Conservation (phyloP, 2,888 invertebrate genomes). For the Pecten maximus region DNA sequence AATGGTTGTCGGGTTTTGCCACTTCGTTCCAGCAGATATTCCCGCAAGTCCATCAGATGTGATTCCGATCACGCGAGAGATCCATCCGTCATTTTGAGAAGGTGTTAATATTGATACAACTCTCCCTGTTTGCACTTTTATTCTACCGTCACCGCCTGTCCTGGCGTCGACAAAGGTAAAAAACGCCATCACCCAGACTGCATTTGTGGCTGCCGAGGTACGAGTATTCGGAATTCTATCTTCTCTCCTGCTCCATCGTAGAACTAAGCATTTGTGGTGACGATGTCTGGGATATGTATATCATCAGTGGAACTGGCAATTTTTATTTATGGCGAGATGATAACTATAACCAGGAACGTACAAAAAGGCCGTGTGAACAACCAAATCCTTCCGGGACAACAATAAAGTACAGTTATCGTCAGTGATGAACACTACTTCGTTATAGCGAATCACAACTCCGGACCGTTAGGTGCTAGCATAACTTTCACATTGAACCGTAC, state of each 20-base stretch:
- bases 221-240: slow-evolving; percentile 38
- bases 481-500: not conserved
- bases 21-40: not conserved
- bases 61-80: not conserved
- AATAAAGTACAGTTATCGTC: not conserved
- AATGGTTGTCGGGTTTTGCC: not conserved
- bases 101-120: slow-evolving; percentile 1
- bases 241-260: not conserved
- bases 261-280: not conserved
- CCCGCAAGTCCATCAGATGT: not conserved
- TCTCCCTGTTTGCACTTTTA: not conserved
- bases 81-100: slow-evolving; percentile 1
- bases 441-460: not conserved
- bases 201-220: not conserved
- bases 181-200: not conserved
- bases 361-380: not conserved
- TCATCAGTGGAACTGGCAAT: not conserved
- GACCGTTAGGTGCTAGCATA: not conserved
- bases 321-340: not conserved
- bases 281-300: not conserved
- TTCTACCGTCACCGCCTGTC: not conserved
- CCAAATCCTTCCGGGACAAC: not conserved
- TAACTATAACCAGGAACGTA: not conserved
- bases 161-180: not conserved
- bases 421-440: not conserved